Evolutionary conservation across 2,797 vertebrate genomes (phyloP).

Genomic region (Tenualosa thibaudeaui): DNA sequence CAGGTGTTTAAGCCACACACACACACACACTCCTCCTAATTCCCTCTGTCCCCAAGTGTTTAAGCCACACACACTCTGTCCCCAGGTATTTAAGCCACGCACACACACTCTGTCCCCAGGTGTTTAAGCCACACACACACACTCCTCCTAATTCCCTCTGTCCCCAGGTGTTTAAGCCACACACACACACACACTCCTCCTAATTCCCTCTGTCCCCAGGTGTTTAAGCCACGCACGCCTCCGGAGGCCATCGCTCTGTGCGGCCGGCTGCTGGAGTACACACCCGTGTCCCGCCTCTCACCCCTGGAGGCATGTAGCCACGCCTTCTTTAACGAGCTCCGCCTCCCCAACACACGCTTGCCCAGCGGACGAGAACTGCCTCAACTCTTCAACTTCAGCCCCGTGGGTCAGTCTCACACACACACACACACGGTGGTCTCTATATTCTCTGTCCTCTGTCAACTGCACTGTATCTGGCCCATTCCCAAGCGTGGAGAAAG

Average conservation of each 20-base stretch:
- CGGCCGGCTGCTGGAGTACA: constrained; percentile 87
- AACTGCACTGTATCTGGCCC: no score
- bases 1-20: no score
- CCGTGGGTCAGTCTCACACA: constrained; percentile 67
- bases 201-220: constrained; percentile 62
- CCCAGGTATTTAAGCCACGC: no score
- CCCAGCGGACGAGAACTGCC: constrained; percentile 86
- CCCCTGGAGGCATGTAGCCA: constrained; percentile 86
- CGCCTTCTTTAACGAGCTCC: constrained; percentile 86
- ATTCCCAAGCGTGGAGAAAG: no score
- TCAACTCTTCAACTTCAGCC: constrained; percentile 87
- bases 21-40: no score
- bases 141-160: no score
- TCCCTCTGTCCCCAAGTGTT: constrained; percentile 76
- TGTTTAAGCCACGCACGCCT: constrained; percentile 86
- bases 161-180: neutral
- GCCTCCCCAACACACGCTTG: constrained; percentile 79
- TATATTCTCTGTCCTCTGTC: no score
- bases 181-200: no score
- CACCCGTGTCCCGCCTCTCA: constrained; percentile 82
- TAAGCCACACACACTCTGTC: constrained; percentile 76
- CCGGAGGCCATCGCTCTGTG: constrained; percentile 86
- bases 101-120: constrained; percentile 62
- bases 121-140: constrained; percentile 83
- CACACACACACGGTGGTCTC: no score